Percentiles rank a stretch among this genome's conserved stretches.
Conservation (phyloP, 1,140 invertebrate genomes). For the Neoseiulus cucumeris region DNA sequence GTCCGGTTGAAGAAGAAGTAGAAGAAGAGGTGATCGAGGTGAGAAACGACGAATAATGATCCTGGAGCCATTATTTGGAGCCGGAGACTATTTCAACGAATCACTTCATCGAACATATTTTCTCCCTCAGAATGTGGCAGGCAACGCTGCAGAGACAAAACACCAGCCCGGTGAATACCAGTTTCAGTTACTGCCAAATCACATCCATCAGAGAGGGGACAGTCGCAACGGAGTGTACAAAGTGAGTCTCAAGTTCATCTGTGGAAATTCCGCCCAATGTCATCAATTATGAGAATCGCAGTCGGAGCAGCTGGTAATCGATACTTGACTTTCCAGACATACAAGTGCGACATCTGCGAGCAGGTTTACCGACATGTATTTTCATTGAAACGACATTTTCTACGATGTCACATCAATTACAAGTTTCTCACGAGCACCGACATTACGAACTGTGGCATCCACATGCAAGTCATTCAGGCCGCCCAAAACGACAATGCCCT, state of each 20-base stretch:
- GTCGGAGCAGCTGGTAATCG: no score
- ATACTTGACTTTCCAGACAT: conserved; percentile 20
- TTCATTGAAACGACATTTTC: conserved; percentile 35
- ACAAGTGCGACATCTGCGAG: conserved; percentile 34
- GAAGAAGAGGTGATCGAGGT: background rate
- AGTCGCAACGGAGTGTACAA: background rate
- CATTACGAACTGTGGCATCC: conserved; percentile 26
- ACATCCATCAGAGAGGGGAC: background rate
- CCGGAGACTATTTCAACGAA: background rate
- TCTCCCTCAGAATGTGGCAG: background rate
- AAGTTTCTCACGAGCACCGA: conserved; percentile 31
- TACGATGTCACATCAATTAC: conserved; percentile 35
- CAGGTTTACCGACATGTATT: conserved; percentile 33
- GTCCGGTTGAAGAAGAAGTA: background rate
- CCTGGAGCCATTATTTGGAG: background rate
- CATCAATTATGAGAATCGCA: background rate
- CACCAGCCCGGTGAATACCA: conserved; percentile 2
- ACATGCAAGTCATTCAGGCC: conserved; percentile 12
- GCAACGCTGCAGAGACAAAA: background rate
- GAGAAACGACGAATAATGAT: background rate
- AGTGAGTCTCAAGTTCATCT: background rate
- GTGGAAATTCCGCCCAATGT: no score
- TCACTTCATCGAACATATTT: background rate
- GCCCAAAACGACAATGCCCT: background rate
- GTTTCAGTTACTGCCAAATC: conserved; percentile 1